Evolutionary conservation across 2,888 invertebrate genomes (phyloP).

Genomic region (Allygus modestus): DNA sequence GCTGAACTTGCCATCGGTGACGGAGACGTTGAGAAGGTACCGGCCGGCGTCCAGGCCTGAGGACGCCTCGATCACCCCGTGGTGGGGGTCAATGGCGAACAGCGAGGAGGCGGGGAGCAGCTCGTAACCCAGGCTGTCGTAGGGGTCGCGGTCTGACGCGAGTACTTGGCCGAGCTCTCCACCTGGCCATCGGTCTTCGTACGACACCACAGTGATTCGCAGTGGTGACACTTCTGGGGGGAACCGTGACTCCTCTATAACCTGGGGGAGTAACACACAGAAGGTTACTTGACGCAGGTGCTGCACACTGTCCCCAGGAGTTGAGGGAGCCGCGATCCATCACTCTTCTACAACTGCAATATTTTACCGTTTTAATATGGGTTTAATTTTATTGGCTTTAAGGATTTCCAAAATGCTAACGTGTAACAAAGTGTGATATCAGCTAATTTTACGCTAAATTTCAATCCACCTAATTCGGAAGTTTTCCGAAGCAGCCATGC

Average conservation of each 20-base stretch:
- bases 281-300: background rate
- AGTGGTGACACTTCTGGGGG: constrained; percentile 94
- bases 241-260: constrained; percentile 96
- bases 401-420: no score
- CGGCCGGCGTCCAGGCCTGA: constrained; percentile 91
- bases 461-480: no score
- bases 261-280: no score
- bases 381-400: no score
- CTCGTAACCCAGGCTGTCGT: constrained; percentile 86
- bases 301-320: no score
- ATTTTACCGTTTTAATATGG: no score
- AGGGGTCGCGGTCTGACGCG: constrained; percentile 95
- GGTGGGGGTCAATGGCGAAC: constrained; percentile 81
- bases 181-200: constrained; percentile 93
- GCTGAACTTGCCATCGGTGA: constrained; percentile 94
- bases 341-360: no score
- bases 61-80: constrained; percentile 90
- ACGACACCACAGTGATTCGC: constrained; percentile 91
- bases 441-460: no score
- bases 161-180: constrained; percentile 91
- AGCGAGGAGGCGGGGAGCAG: constrained; percentile 64
- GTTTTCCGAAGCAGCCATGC: no score
- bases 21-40: constrained; percentile 93
- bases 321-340: no score
- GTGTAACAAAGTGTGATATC: no score